These are phyloP conservation scores for Aradophagus sp. DNA, from an alignment of 1,140 invertebrate genomes.

Conservation along the genomic window DNA sequence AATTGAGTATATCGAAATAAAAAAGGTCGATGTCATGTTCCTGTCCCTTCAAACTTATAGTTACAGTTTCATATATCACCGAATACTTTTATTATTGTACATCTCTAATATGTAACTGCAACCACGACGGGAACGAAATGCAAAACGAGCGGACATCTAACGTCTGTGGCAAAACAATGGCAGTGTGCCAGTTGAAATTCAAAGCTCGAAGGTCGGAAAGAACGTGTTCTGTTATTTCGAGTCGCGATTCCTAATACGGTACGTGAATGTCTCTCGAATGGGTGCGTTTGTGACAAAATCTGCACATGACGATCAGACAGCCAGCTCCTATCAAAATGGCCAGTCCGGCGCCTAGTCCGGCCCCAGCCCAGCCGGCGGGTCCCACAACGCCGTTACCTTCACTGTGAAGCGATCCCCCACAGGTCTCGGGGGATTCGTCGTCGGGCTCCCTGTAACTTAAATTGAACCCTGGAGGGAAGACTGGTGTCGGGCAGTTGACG, in stretches of 20 bases:
- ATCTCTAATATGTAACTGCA: no score
- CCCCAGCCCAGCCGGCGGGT: constrained; percentile 69
- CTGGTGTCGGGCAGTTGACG: constrained; percentile 86
- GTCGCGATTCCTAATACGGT: constrained; percentile 65
- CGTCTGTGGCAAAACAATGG: constrained; percentile 26
- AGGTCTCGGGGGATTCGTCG: constrained; percentile 69
- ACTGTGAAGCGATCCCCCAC: constrained; percentile 65
- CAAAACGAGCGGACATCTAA: no score
- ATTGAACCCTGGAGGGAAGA: constrained; percentile 61
- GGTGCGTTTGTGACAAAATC: constrained; percentile 70
- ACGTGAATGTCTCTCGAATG: constrained; percentile 72
- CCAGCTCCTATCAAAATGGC: constrained; percentile 70
- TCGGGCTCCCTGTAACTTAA: constrained; percentile 61
- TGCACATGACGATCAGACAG: constrained; percentile 72
- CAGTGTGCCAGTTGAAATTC: constrained; percentile 23
- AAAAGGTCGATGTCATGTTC: no score
- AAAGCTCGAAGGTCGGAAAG: constrained; percentile 47
- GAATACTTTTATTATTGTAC: no score
- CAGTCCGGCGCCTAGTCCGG: constrained; percentile 69
- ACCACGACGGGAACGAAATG: no score
- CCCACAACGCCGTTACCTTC: constrained; percentile 61
- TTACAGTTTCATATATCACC: no score
- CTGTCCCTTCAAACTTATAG: no score
- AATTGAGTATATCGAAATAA: no score
- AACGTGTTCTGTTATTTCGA: constrained; percentile 23